phyloP scores from a whole-genome alignment of 2,113 vertebrate species.

The Ariopsis seemanni region DNA sequence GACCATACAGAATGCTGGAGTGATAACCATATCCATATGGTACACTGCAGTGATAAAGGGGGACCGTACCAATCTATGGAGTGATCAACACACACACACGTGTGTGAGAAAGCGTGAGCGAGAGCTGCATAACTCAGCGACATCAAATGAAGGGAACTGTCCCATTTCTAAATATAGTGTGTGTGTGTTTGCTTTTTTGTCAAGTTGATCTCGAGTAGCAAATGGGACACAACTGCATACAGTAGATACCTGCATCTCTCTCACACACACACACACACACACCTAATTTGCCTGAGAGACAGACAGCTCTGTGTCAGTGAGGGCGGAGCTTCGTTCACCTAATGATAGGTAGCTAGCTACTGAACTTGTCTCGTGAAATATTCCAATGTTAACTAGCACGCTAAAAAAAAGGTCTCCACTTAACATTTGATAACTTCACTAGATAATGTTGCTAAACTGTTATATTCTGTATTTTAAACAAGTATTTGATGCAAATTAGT shows the following conservation, averaged over 20 bases:
- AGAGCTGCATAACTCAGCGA: constrained; percentile 15
- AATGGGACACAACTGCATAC: neutral
- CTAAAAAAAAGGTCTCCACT: neutral
- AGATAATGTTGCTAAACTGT: neutral
- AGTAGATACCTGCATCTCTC: neutral
- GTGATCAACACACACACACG: constrained; percentile 15
- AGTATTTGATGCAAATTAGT: neutral
- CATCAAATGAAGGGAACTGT: constrained; percentile 16
- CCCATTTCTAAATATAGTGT: constrained; percentile 37
- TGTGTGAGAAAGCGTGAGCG: neutral
- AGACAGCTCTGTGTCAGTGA: neutral
- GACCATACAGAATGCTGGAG: neutral
- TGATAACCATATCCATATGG: neutral
- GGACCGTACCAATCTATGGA: neutral
- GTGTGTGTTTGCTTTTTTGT: neutral
- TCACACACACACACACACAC: neutral
- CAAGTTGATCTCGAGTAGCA: constrained; percentile 19
- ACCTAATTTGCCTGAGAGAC: neutral
- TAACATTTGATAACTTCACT: neutral
- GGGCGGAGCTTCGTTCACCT: neutral
- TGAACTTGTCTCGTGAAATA: neutral
- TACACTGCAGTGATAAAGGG: neutral
- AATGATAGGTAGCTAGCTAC: neutral
- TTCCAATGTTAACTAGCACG: neutral
- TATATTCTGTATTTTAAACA: neutral